These are phyloP conservation scores for Philopedon plagiatum DNA, from an alignment of 2,888 invertebrate genomes.

Conservation along the genomic window DNA sequence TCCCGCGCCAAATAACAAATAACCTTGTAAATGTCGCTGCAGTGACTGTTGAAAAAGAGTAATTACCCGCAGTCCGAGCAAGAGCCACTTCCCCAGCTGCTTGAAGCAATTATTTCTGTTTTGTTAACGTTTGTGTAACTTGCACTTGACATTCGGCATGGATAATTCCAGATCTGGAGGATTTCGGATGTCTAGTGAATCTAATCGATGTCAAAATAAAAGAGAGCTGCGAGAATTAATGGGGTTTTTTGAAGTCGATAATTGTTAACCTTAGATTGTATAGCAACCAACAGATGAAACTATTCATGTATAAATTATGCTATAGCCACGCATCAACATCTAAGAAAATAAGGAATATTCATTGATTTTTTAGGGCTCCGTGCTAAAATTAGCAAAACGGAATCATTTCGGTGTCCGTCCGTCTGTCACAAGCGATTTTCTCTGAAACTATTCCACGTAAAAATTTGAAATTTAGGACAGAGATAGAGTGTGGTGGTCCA, in stretches of 20 bases:
- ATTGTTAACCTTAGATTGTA: too few species aligned
- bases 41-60: conserved; percentile 23
- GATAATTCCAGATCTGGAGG: conserved; percentile 1
- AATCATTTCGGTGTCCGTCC: too few species aligned
- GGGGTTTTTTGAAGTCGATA: not conserved
- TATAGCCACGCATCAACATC: too few species aligned
- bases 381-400: too few species aligned
- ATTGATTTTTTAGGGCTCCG: too few species aligned
- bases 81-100: conserved; percentile 14
- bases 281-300: too few species aligned
- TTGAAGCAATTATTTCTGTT: conserved; percentile 3
- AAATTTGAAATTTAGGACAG: too few species aligned
- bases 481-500: too few species aligned
- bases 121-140: conserved; percentile 8
- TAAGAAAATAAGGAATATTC: too few species aligned
- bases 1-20: conserved; percentile 3
- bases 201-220: not conserved
- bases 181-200: not conserved
- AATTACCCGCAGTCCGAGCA: conserved; percentile 3
- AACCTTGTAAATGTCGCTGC: conserved; percentile 6
- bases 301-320: too few species aligned
- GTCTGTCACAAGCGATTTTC: too few species aligned
- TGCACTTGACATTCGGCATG: conserved; percentile 21
- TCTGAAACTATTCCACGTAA: too few species aligned
- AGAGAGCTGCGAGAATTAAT: not conserved